Evolutionary conservation across 2,888 invertebrate species (phyloP).

Genomic region (Lepeophtheirus nordmannii): DNA sequence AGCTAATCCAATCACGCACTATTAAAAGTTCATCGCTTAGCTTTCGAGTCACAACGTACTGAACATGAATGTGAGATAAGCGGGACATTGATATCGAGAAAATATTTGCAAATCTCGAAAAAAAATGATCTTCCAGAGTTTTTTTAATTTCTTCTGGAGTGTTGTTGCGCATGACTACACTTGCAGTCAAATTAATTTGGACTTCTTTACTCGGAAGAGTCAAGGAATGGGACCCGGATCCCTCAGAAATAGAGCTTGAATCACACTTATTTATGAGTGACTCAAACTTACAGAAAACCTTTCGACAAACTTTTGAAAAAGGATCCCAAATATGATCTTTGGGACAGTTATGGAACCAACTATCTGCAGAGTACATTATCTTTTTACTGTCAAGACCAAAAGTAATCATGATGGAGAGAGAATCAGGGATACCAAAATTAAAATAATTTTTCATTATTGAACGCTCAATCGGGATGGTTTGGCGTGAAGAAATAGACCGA

Average conservation of each 20-base stretch:
- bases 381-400: slow-evolving; percentile 5
- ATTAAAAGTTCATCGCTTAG: not conserved
- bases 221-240: not conserved
- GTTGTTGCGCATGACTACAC: not conserved
- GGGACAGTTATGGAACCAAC: slow-evolving; percentile 1
- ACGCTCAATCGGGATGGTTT: not conserved
- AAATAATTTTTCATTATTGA: slow-evolving; percentile 11
- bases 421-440: slow-evolving; percentile 6
- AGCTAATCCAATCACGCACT: not conserved
- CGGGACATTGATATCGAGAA: slow-evolving; percentile 3
- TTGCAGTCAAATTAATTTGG: not conserved
- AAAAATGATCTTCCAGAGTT: not conserved
- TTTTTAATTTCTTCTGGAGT: not conserved
- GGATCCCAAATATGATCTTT: slow-evolving; percentile 19
- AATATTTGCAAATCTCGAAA: not conserved
- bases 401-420: slow-evolving; percentile 16
- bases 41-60: not conserved
- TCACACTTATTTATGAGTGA: not conserved
- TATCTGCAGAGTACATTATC: slow-evolving; percentile 5
- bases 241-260: not conserved
- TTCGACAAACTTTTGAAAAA: slow-evolving; percentile 12
- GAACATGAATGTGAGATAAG: not conserved
- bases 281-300: not conserved
- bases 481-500: not conserved
- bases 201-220: not conserved